Percentiles rank a stretch among this genome's conserved stretches.
phyloP scores from a whole-genome alignment of 1,140 invertebrate genomes.

The Cheumatopsyche charites region DNA sequence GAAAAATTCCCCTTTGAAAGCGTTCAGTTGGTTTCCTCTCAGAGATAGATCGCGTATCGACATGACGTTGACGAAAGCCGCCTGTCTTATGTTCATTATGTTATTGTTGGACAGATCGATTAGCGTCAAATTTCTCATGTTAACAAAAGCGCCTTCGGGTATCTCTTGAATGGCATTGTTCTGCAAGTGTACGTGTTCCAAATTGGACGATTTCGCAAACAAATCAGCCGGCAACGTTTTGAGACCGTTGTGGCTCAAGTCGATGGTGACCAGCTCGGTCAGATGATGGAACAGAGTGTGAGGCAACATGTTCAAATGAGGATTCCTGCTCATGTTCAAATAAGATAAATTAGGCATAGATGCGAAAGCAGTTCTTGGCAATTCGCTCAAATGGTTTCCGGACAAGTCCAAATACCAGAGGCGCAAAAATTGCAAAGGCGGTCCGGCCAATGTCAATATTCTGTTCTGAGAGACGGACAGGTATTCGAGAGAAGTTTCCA shows the following conservation, averaged over 20 bases:
- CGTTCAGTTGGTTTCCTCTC: conserved; percentile 72
- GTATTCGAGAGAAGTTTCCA: conserved; percentile 74
- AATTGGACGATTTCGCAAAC: conserved; percentile 68
- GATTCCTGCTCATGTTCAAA: conserved; percentile 80
- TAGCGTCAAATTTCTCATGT: conserved; percentile 71
- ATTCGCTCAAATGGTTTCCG: conserved; percentile 75
- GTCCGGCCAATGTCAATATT: conserved; percentile 69
- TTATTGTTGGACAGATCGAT: conserved; percentile 78
- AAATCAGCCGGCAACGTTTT: conserved; percentile 73
- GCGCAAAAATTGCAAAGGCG: conserved; percentile 68
- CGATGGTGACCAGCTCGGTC: conserved; percentile 67
- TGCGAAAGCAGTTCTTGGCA: conserved; percentile 71
- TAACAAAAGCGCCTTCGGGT: conserved; percentile 72
- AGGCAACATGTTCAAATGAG: conserved; percentile 67
- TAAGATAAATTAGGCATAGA: conserved; percentile 71
- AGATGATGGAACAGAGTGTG: conserved; percentile 66
- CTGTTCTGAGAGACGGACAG: conserved; percentile 80
- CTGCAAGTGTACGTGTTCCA: conserved; percentile 70
- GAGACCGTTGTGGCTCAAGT: conserved; percentile 75
- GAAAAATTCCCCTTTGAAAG: conserved; percentile 81
- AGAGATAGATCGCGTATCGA: conserved; percentile 72
- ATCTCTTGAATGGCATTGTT: conserved; percentile 75
- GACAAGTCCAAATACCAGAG: conserved; percentile 77
- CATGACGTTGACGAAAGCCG: conserved; percentile 71
- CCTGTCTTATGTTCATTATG: conserved; percentile 75